Evolutionary conservation across 1,140 invertebrate species (phyloP), one percentile per base, ranked within the genome.

Genomic region (Aradophagus sp.): DNA sequence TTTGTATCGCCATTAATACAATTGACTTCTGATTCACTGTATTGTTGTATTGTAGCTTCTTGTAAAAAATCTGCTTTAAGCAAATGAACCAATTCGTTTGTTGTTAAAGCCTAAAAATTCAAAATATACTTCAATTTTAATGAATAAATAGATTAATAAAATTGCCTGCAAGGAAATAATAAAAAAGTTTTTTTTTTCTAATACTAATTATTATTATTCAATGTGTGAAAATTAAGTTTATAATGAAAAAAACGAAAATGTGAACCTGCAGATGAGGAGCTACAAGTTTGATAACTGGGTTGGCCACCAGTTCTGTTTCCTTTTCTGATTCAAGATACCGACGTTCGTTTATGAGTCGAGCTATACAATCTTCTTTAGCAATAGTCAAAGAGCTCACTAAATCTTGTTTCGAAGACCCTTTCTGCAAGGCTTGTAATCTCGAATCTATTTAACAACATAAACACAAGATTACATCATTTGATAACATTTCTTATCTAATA

Each of bases 31-130:
- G 52, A 69, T 58, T 52, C 66, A 68, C 53, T 66, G 16, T 79
- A 23, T 31, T 74, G 58, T 26, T 80, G 65, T 14, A 67, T 72
- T 8, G 75, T 76, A n/a, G 76, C 59, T 38, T 52, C 26, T 77
- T 84, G 77, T 23, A 85, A 66, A 20, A 75, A 56, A 72, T 89
- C 88, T 14, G 87, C 87, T 77, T 88, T 87, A 2, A 89, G 61
- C 1, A 89, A 76, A 55, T 88, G 85, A 19, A 88, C 77, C 6
- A 88, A 75, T 78, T 89, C 88, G 32, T 81, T 86, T 13, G 86
- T 74, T 35, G 84, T 82, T 27, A 87, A 31, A 27, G 87, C 87
- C 83, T 88, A 74, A 19, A 38, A 55, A 41, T 32, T 26, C 47
- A 19, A 44, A 39, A 63, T 47, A 38, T 52, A 23, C 15, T 29